Base-by-base conservation (phyloP, 2,797 vertebrate genomes). In the Graptemys geographica region DNA sequence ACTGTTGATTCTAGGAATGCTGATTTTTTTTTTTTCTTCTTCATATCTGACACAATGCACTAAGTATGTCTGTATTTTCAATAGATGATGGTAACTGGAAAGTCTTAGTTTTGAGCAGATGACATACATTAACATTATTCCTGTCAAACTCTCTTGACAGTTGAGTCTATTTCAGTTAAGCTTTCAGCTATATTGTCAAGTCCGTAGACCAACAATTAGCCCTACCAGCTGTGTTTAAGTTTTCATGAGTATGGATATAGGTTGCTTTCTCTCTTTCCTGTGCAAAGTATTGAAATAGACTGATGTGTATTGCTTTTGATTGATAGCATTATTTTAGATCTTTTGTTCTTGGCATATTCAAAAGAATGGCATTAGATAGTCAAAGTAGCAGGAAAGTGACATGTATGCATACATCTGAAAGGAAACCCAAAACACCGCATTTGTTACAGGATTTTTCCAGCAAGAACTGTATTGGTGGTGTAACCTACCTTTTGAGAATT, bases 51-150 rank as follows among this genome's bases (percentile, higher is more conserved):
- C 31, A 72, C 52, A 89, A 33, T 51, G 23, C 37, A 41, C 41
- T 81, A 41, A 33, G 10, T 28, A 18, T 65, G 33, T 85, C 86
- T 79, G 27, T n/a, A 53, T n/a, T 52, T 41, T 62, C 62, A 12
- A 19, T 47, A 74, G 31, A 53, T 76, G 31, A 78, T 69, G 76
- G 52, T 74, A n/a, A 56, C 47, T 59, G 56, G 2, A 78, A 41
- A 76, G 12, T 85, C 15, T 5, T 65, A 51, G 49, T 95, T 88
- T 88, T 94, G 88, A 92, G 13, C 49, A 84, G 84, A 47, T 27
- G 72, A 27, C 13, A 31, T 28, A 5, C 62, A 28, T 72, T 94
- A 84, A 53, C 10, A 6, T 79, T 79, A 86, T 84, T 89, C 4
- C 0, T 93, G 18, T 74, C 1, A 78, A 47, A 78, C 18, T 81